These are phyloP conservation scores for Simalia tracyae DNA, from an alignment of 2,797 vertebrate species.

Conservation along the genomic window DNA sequence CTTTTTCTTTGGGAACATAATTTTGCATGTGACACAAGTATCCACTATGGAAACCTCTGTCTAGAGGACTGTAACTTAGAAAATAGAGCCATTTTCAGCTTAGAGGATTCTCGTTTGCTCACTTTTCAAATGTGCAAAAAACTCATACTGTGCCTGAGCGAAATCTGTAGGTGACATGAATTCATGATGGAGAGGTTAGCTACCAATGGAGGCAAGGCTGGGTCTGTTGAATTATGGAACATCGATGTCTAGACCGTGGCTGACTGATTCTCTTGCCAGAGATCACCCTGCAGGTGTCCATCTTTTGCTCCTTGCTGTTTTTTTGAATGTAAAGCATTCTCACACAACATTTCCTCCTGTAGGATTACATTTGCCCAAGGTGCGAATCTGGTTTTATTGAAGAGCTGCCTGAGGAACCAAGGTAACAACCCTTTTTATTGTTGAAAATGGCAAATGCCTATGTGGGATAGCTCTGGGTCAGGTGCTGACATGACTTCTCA, in stretches of 20 bases:
- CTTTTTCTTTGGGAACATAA: background rate
- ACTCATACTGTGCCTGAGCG: background rate
- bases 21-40: background rate
- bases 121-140: background rate
- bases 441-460: background rate
- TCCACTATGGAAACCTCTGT: background rate
- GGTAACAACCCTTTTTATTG: constrained; percentile 70
- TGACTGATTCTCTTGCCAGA: background rate
- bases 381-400: constrained; percentile 97
- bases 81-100: background rate
- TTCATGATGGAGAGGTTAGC: background rate
- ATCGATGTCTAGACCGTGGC: background rate
- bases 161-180: background rate
- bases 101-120: background rate
- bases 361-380: constrained; percentile 94
- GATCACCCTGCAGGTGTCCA: accelerated
- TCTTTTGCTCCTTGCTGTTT: background rate
- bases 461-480: background rate
- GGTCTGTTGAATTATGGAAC: background rate
- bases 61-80: no score
- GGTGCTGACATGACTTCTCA: background rate
- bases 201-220: background rate
- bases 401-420: constrained; percentile 85
- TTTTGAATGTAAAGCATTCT: background rate
- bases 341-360: background rate